Conservation (phyloP, 1,140 invertebrate genomes). For the Zaprionus taronus region DNA sequence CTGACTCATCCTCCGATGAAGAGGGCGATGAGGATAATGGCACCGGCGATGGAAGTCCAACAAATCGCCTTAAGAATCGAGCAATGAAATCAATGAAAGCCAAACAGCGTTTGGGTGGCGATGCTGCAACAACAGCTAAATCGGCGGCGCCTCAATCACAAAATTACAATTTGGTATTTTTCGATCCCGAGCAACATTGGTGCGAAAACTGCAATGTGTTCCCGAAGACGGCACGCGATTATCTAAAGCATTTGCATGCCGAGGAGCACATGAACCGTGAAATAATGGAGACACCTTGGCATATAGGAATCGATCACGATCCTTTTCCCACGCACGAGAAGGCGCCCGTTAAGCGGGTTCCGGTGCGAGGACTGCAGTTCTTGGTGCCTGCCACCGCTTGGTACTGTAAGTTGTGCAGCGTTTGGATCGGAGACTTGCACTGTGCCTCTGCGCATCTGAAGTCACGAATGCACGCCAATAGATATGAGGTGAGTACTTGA, state of each 20-base stretch:
- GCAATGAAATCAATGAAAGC: slow-evolving; percentile 84
- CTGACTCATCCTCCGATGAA: slow-evolving; percentile 55
- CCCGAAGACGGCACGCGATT: slow-evolving; percentile 93
- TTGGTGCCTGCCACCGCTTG: slow-evolving; percentile 93
- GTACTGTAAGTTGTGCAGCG: slow-evolving; percentile 94
- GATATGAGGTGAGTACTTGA: slow-evolving; percentile 89
- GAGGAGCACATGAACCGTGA: slow-evolving; percentile 89
- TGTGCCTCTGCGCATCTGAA: slow-evolving; percentile 94
- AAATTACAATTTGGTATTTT: slow-evolving; percentile 91
- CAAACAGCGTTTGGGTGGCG: slow-evolving; percentile 73
- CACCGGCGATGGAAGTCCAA: slow-evolving; percentile 68
- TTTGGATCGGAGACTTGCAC: slow-evolving; percentile 94
- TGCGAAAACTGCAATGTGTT: slow-evolving; percentile 93
- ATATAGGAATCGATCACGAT: slow-evolving; percentile 86
- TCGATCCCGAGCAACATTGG: slow-evolving; percentile 95
- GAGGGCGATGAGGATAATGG: slow-evolving; percentile 62
- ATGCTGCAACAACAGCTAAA: slow-evolving; percentile 37
- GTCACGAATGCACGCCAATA: slow-evolving; percentile 90
- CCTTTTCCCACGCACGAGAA: slow-evolving; percentile 88
- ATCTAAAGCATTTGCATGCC: slow-evolving; percentile 92
- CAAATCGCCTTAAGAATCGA: slow-evolving; percentile 78
- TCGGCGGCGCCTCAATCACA: slow-evolving; percentile 18
- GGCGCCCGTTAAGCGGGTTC: slow-evolving; percentile 90
- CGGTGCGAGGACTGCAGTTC: slow-evolving; percentile 93
- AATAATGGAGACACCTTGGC: slow-evolving; percentile 91